Base-by-base conservation (phyloP, 1,140 invertebrate species). In the Scaptomyza pallida region DNA sequence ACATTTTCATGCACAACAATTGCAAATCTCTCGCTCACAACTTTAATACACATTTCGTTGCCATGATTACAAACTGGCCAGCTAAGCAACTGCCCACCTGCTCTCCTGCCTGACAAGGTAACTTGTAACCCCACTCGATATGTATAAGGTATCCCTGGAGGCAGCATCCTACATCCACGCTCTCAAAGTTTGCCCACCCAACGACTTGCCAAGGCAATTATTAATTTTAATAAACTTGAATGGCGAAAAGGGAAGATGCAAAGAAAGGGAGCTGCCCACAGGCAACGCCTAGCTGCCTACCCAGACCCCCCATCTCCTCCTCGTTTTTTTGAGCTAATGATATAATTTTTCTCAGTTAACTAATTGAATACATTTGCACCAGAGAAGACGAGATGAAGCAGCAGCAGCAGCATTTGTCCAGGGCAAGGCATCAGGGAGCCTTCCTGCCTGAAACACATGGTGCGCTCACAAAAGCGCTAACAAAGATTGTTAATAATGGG, bases 401-500 rank as follows among this genome's bases (percentile, higher is more conserved):
- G n/a, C n/a, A n/a, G n/a, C n/a, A n/a, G n/a, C n/a, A n/a, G n/a
- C n/a, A n/a, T 35, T 3, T 10, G 48, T 12, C 48, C 52, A 35
- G 13, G 30, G 45, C 37, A 35, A 15, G n/a, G 57, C 9, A 50
- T 48, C 51, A 12, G 23, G 43, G 57, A 30, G 26, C 26, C 23
- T 6, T 40, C 23, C 23, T 40, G 63, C 17, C 21, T 44, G 50
- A 54, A 77, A 88, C 82, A 81, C 81, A 86, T 81, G 77, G 69
- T 63, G 61, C 47, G 47, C 51, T 33, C 52, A 33, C 59, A 63
- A 70, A 76, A 81, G 81, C 73, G 81, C 74, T 71, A 82, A 88
- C 78, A 88, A 89, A 89, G 82, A 88, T 88, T 88, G 82, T 88
- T 88, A 88, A 89, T 88, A 88, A 89, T 88, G 82, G 78, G 78